Evolutionary conservation across 2,888 invertebrate genomes (phyloP).

Genomic region (Calliphora vomitoria): DNA sequence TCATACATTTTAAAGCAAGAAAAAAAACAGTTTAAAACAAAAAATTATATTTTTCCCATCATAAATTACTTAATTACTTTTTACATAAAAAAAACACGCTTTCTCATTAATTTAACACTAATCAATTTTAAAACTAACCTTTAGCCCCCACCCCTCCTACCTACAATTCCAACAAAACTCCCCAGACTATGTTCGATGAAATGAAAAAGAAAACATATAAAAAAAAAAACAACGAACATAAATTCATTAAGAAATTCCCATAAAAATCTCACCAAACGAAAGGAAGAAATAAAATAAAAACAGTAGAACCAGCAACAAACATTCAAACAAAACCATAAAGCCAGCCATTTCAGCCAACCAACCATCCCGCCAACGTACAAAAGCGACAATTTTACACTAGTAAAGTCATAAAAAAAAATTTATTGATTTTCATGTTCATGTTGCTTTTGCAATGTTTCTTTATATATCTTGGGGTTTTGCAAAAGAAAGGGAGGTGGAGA

Average conservation of each 20-base stretch:
- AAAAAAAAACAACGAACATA: conserved; percentile 52
- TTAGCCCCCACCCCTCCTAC: not conserved
- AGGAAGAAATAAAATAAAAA: conserved; percentile 42
- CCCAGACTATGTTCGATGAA: not conserved
- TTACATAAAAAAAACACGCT: conserved; percentile 1
- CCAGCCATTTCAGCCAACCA: not conserved
- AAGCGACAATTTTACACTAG: conserved; percentile 68
- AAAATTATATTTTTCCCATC: conserved; percentile 18
- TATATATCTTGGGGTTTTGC: not conserved
- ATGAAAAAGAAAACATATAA: conserved; percentile 9
- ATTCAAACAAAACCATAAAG: not conserved
- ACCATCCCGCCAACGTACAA: conserved; percentile 20
- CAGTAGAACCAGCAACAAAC: conserved; percentile 3
- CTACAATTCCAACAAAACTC: not conserved
- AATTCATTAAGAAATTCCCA: conserved; percentile 72
- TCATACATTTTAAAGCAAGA: not conserved
- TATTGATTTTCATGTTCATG: conserved; percentile 72
- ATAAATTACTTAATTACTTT: conserved; percentile 56
- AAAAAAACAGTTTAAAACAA: not conserved
- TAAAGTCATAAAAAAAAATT: conserved; percentile 64
- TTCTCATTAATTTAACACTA: conserved; percentile 71
- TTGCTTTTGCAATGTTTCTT: conserved; percentile 42
- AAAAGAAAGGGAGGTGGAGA: conserved; percentile 9
- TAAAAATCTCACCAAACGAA: conserved; percentile 66
- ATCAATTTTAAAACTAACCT: conserved; percentile 66